Evolutionary conservation across 2,797 vertebrate genomes (phyloP).

Genomic region (Scolopax rusticola): DNA sequence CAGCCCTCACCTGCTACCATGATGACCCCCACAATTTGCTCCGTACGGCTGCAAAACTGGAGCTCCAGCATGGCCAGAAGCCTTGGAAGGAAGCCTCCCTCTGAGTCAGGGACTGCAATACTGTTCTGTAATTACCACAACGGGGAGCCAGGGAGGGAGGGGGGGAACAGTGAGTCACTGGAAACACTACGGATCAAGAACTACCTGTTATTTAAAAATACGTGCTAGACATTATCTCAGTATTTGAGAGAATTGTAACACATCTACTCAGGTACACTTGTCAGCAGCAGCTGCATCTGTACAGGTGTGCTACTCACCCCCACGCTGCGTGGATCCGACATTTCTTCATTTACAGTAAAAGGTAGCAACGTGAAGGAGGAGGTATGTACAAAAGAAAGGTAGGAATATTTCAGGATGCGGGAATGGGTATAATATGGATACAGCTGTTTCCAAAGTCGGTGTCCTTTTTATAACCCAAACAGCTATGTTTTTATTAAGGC

Average conservation of each 20-base stretch:
- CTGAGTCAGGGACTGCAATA: constrained; percentile 42
- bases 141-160: neutral
- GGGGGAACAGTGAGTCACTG: constrained; percentile 36
- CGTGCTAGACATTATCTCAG: neutral
- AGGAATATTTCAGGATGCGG: neutral
- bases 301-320: neutral
- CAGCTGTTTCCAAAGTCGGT: neutral
- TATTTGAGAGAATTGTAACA: neutral
- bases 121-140: constrained; percentile 23
- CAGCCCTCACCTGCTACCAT: neutral
- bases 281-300: neutral
- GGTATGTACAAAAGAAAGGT: neutral
- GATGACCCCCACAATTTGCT: neutral
- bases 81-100: neutral
- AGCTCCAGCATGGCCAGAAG: neutral
- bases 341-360: neutral
- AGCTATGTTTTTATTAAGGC: neutral
- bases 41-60: neutral
- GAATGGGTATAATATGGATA: neutral
- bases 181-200: constrained; percentile 4
- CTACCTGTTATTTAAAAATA: constrained; percentile 45
- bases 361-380: neutral
- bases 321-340: neutral
- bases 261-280: neutral
- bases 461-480: neutral